Evolutionary conservation across 2,888 invertebrate genomes (phyloP).

Genomic region (Crepidodera aurea): DNA sequence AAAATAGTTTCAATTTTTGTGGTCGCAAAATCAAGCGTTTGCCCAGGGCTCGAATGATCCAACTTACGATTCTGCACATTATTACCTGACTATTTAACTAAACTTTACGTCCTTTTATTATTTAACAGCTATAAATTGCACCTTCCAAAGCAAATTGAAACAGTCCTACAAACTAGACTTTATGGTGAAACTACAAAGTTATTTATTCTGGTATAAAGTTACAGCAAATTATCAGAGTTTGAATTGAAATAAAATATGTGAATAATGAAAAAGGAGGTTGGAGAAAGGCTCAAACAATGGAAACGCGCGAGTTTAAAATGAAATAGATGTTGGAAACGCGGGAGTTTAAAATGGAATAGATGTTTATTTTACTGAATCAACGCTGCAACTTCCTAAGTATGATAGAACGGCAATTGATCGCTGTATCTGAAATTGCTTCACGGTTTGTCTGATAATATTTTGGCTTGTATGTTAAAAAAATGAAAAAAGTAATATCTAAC

Average conservation of each 20-base stretch:
- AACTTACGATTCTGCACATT: no score
- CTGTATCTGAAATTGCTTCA: neutral
- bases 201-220: slow-evolving; percentile 14
- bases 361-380: slow-evolving; percentile 17
- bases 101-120: no score
- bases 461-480: no score
- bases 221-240: slow-evolving; percentile 16
- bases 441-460: no score
- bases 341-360: slow-evolving; percentile 10
- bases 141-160: no score
- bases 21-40: no score
- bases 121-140: no score
- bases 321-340: slow-evolving; percentile 7
- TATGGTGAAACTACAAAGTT: neutral
- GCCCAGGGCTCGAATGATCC: no score
- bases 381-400: slow-evolving; percentile 9
- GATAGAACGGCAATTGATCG: neutral
- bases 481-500: no score
- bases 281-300: slow-evolving; percentile 8
- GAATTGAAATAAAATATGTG: slow-evolving; percentile 21
- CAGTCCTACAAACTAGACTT: neutral
- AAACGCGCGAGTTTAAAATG: slow-evolving; percentile 5
- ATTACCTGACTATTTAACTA: no score
- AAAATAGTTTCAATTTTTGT: no score
- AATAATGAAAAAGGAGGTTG: slow-evolving; percentile 15